Base-by-base conservation (phyloP, 2,797 vertebrate genomes). In the Melanotaenia boesemani region DNA sequence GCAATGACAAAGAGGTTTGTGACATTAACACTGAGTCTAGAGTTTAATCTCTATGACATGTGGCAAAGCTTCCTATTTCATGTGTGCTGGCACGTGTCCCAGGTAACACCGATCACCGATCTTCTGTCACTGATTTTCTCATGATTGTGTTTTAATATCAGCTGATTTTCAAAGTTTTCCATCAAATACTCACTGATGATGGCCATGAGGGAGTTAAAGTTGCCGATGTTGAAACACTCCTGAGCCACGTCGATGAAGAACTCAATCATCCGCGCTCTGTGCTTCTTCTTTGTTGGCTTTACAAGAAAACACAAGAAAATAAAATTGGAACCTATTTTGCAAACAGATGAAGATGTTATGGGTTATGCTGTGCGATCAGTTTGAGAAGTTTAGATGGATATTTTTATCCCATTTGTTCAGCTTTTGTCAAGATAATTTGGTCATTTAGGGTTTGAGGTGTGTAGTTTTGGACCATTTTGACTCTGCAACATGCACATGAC, bases 161-260 rank as follows among this genome's bases (percentile, higher is more conserved):
- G 44, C 1, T 50, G 22, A 11, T 3, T 46, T 13, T 34, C 58
- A 73, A n/a, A 5, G 28, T 71, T 55, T 39, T 24, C 0, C 52
- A 10, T 30, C 20, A 24, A 28, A 71, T 56, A 96, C 97, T 96
- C 92, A 99, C 97, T 98, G 87, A 97, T 96, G 80, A 99, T 98
- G 78, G 97, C 97, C 97, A 98, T 97, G 79, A 98, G 95, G 0
- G 97, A 98, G 92, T 98, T 98, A 87, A 98, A 98, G 93, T 98
- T 99, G 88, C 97, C 97, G 0, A 98, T 98, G 93, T 97, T 98
- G 93, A 98, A 98, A 83, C 97, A 98, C 88, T 98, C 97, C 8
- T 96, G 95, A 76, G 97, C 97, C 80, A 98, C 96, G 0, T 98
- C 96, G 2, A 97, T 97, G 95, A 98, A 98, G 92, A 99, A 98